Conservation (phyloP, 2,888 invertebrate genomes). For the Xylota sylvarum region DNA sequence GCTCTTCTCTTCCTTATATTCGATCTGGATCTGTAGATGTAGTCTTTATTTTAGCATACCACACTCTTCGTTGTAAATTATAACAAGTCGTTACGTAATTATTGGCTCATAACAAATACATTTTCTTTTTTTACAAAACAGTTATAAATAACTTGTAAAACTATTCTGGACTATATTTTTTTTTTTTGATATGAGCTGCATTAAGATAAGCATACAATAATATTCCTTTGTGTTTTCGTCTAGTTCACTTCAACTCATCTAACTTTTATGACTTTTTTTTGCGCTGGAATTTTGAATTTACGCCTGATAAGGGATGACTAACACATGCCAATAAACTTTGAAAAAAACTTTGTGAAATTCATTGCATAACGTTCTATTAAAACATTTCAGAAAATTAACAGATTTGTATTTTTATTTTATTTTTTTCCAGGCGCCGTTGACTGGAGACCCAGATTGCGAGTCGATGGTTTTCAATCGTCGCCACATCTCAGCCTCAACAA, state of each 20-base stretch:
- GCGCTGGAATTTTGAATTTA: background rate
- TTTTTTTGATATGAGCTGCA: background rate
- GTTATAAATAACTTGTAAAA: too few species aligned
- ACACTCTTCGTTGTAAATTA: too few species aligned
- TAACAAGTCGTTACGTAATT: too few species aligned
- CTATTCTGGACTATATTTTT: too few species aligned
- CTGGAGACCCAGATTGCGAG: conserved; percentile 85
- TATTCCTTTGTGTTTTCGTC: background rate
- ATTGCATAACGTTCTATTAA: too few species aligned
- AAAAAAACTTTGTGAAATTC: conserved; percentile 24
- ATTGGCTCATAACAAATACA: too few species aligned
- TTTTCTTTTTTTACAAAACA: too few species aligned
- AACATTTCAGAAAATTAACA: too few species aligned
- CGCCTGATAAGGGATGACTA: background rate
- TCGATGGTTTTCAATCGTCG: conserved; percentile 84
- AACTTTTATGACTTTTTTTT: conserved; percentile 9
- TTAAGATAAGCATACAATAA: background rate
- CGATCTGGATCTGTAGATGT: too few species aligned
- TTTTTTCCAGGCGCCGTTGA: conserved; percentile 81
- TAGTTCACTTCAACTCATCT: background rate
- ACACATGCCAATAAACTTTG: conserved; percentile 1
- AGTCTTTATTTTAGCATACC: too few species aligned
- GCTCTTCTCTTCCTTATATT: too few species aligned
- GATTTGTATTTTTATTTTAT: conserved; percentile 25
- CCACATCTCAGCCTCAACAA: conserved; percentile 87